Base-by-base conservation (phyloP, 2,888 invertebrate genomes). In the Bedellia somnulentella region DNA sequence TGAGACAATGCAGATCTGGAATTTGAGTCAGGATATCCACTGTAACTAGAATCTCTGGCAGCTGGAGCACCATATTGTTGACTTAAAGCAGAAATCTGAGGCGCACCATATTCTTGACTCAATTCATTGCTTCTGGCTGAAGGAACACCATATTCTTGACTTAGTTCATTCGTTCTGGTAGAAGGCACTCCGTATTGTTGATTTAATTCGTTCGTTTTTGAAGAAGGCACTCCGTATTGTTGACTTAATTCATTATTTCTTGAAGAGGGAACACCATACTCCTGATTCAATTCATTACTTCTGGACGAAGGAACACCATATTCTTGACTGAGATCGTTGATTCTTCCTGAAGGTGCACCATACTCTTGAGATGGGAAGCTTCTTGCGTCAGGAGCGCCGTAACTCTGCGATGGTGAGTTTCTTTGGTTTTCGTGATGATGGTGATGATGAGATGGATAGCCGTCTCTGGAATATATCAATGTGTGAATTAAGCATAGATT, bases 1-100 rank as follows among this genome's bases (percentile, higher is more conserved):
- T 66, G 59, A 29, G 76, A 67, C 3, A 61, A 57, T 9, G 47
- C 25, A 12, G 35, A 4, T 32, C 32, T 14, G 32, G 30, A n/a
- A n/a, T n/a, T n/a, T n/a, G 18, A 18, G 18, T 18, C 5, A 18
- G 18, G 9, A 5, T 18, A 6, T 5, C 18, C 18, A 5, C 5
- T 9, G 9, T 18, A 18, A 18, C 18, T 9, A 18, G 18, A 5
- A 9, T 18, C 18, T 18, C 9, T 18, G 9, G 18, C 18, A 18
- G 18, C 18, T 31, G 30, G 33, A 1, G 34, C 24, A 1, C 30
- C 30, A 3, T 34, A 31, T 23, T 40, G 45, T 37, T 41, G 43
- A 44, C 40, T 52, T 47, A 32, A 47, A 36, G 29, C 34, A 41
- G 10, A 57, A 53, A n/a, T n/a, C n/a, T n/a, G n/a, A n/a, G n/a